Conservation (phyloP, 2,797 vertebrate species). For the Xenentodon cancila region DNA sequence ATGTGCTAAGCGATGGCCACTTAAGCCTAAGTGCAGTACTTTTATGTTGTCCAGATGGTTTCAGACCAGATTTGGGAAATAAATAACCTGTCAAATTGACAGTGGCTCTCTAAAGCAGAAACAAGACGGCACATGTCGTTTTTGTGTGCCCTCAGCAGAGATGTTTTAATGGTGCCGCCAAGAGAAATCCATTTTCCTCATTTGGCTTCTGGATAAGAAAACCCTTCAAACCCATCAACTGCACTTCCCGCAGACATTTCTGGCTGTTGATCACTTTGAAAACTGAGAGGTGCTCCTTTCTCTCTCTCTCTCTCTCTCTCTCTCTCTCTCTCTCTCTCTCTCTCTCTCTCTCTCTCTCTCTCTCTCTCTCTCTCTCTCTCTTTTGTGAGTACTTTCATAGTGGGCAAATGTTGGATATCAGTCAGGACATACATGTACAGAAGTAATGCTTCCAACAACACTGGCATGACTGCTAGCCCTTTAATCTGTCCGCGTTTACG, state of each 20-base stretch:
- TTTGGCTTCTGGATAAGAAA: conserved; percentile 53
- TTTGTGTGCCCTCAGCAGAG: conserved; percentile 21
- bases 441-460: conserved; percentile 21
- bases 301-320: background rate
- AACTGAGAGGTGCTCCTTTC: conserved; percentile 42
- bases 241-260: conserved; percentile 11
- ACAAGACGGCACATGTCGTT: conserved; percentile 10
- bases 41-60: background rate
- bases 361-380: too few species aligned
- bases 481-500: conserved; percentile 34
- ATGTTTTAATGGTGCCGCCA: conserved; percentile 36
- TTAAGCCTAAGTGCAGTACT: background rate
- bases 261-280: conserved; percentile 43
- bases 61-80: conserved; percentile 2
- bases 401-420: conserved; percentile 11
- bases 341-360: too few species aligned
- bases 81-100: conserved; percentile 1
- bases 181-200: conserved; percentile 58
- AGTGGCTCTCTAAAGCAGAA: conserved; percentile 4
- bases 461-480: conserved; percentile 30
- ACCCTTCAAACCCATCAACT: background rate
- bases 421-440: conserved; percentile 26
- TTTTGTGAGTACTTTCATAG: conserved; percentile 3
- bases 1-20: too few species aligned
- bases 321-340: too few species aligned